A percentile compares a stretch with the other conserved stretches of the same genome.
Evolutionary conservation across 2,797 vertebrate species (phyloP).

Genomic region (Rallus crepitans): DNA sequence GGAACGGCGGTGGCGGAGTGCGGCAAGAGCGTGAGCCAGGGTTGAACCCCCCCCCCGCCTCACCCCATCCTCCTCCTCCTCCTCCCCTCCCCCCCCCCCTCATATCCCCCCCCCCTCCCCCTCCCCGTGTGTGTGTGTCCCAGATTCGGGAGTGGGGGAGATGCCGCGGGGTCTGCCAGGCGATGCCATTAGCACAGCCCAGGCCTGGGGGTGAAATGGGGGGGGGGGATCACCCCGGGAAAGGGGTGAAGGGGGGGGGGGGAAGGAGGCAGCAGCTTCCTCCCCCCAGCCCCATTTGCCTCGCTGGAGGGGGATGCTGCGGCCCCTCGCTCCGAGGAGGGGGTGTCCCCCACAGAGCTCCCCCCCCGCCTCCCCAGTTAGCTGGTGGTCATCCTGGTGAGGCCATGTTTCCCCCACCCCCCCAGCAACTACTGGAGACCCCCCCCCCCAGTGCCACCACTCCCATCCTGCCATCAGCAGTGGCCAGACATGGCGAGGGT

Average conservation of each 20-base stretch:
- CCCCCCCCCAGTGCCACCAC: background rate
- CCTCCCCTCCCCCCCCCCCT: too few relatives aligned
- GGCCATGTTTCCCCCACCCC: background rate
- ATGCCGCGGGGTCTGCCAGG: background rate
- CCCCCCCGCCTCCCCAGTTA: too few relatives aligned
- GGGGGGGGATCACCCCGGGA: background rate
- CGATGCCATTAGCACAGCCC: background rate
- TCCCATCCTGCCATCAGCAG: background rate
- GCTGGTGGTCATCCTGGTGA: background rate
- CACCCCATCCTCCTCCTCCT: too few relatives aligned
- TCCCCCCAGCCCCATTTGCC: background rate
- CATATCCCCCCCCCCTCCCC: too few relatives aligned
- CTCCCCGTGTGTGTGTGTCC: too few relatives aligned
- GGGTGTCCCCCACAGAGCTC: background rate
- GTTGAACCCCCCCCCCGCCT: background rate
- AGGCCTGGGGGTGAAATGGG: background rate
- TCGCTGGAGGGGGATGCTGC: background rate
- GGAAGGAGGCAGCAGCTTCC: too few relatives aligned
- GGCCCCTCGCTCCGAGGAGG: fast-evolving
- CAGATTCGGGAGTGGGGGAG: background rate
- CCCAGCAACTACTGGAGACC: background rate
- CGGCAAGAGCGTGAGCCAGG: background rate
- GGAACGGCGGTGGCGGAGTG: background rate
- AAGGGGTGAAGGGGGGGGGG: too few relatives aligned
- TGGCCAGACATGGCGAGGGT: background rate